These are phyloP conservation scores for Steinernema carpocapsae DNA, from an alignment of 2,888 invertebrate genomes.

Conservation along the genomic window DNA sequence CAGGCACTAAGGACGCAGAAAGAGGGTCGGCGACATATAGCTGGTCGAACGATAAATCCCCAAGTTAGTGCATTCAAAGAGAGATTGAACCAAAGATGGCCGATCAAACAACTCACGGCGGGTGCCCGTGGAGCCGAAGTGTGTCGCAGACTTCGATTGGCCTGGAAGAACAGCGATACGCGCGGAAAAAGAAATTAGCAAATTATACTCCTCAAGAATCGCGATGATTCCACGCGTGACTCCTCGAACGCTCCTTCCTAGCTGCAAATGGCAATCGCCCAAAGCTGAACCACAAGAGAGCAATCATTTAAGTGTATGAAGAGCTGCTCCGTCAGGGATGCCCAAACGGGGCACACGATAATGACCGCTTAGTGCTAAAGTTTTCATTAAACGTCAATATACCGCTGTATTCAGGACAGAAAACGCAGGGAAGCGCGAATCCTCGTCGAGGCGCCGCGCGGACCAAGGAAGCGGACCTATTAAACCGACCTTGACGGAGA, in stretches of 20 bases:
- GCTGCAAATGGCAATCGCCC: not conserved
- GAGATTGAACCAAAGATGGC: conserved; percentile 14
- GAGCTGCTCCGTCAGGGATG: too few relatives aligned
- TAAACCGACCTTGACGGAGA: conserved; percentile 10
- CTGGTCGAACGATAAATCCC: conserved; percentile 20
- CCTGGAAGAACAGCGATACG: too few relatives aligned
- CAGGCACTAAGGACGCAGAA: not conserved
- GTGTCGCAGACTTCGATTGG: too few relatives aligned
- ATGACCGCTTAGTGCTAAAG: too few relatives aligned
- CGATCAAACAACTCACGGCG: too few relatives aligned
- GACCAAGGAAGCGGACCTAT: not conserved
- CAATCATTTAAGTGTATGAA: conserved; percentile 30
- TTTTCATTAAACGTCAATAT: too few relatives aligned
- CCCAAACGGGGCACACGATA: too few relatives aligned
- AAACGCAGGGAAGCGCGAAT: not conserved
- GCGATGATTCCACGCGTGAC: conserved; percentile 3
- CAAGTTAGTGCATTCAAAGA: not conserved
- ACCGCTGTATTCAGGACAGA: too few relatives aligned
- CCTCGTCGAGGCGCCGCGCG: not conserved
- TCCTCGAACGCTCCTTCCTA: too few relatives aligned
- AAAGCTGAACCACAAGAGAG: conserved; percentile 13
- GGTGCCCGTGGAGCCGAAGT: too few relatives aligned
- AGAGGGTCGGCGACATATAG: conserved; percentile 4
- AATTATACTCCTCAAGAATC: too few relatives aligned
- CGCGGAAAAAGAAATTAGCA: too few relatives aligned